Evolutionary conservation across 2,888 invertebrate species (phyloP), one percentile per base, ranked within the genome.

Genomic region (Endomychus coccineus): DNA sequence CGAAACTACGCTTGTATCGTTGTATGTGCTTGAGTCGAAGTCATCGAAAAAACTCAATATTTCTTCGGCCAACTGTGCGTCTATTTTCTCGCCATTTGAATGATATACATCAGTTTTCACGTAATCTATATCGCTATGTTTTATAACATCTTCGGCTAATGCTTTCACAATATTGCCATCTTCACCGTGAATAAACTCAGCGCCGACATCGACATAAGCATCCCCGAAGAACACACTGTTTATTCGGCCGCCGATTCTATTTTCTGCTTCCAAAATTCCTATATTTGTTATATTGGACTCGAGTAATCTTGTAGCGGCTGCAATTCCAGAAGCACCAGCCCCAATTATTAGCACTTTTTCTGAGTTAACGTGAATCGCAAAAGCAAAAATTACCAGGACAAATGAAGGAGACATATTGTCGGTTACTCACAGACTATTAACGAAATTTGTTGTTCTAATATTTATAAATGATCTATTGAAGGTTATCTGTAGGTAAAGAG

Each of bases 251-350:
- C 65, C 66, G 13, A 66, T 59, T 22, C 64, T 50, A 40, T 57
- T 51, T 49, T 61, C 60, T 3, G 65, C 66, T 44, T 67, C 66
- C 34, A 64, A 58, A 42, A 78, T 62, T 3, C 55, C 65, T 4
- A 78, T 48, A 50, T 73, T 62, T 22, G 56, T 54, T 9, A 70
- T 54, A 11, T 70, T 70, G 47, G 62, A 63, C 47, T 70, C 62
- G 6, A 68, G 43, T 13, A 77, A 55, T 39, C 63, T 61, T 9
- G 63, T 56, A 10, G 73, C 73, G 12, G 74, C 72, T 10, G 74
- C 69, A 33, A 75, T 62, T 5, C 40, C 40, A 3, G 36, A 24
- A n/a, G 36, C 36, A 5, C 36, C 36, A 7, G 36, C 36, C 4
- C 36, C 36, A 5, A 37, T 21, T 12, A 37, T 37, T 5, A 37